phyloP scores from a whole-genome alignment of 1,140 invertebrate species.

The Drosophila insularis region DNA sequence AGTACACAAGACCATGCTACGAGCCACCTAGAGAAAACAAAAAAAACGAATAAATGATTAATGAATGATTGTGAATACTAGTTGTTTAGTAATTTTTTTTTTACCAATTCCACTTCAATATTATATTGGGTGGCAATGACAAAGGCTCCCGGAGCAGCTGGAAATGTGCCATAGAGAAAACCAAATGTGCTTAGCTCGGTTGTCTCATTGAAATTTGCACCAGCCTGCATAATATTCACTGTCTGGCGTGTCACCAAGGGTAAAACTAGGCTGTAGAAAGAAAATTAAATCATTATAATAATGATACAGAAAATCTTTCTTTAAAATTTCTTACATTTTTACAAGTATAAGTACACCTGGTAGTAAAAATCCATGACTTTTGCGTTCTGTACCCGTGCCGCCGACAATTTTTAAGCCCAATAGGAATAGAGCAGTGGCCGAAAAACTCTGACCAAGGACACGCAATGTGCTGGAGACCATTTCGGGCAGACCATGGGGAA shows the following conservation, averaged over 20 bases:
- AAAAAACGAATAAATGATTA: slow-evolving; percentile 16
- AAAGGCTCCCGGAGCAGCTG: slow-evolving; percentile 96
- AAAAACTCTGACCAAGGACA: slow-evolving; percentile 94
- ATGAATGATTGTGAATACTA: too few relatives aligned
- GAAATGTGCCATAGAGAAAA: slow-evolving; percentile 98
- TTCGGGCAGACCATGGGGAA: slow-evolving; percentile 89
- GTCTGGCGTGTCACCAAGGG: slow-evolving; percentile 94
- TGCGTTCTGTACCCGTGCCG: slow-evolving; percentile 86
- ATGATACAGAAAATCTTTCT: neutral
- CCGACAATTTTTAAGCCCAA: slow-evolving; percentile 97
- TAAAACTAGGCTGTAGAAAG: slow-evolving; percentile 88
- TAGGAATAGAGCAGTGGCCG: slow-evolving; percentile 94
- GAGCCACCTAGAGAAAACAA: slow-evolving; percentile 87
- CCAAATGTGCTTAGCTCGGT: slow-evolving; percentile 94
- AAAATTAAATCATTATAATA: neutral
- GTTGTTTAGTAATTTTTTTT: slow-evolving; percentile 48
- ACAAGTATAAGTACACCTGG: slow-evolving; percentile 93
- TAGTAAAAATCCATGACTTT: slow-evolving; percentile 84
- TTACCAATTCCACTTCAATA: slow-evolving; percentile 92
- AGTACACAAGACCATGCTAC: slow-evolving; percentile 95
- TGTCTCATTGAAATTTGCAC: slow-evolving; percentile 88
- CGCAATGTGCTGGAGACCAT: slow-evolving; percentile 90
- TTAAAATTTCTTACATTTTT: slow-evolving; percentile 87
- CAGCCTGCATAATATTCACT: slow-evolving; percentile 89
- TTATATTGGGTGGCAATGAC: slow-evolving; percentile 95